Evolutionary conservation across 2,797 vertebrate genomes (phyloP), one percentile per base, ranked within the genome.

Genomic region (Aldrovandia affinis): DNA sequence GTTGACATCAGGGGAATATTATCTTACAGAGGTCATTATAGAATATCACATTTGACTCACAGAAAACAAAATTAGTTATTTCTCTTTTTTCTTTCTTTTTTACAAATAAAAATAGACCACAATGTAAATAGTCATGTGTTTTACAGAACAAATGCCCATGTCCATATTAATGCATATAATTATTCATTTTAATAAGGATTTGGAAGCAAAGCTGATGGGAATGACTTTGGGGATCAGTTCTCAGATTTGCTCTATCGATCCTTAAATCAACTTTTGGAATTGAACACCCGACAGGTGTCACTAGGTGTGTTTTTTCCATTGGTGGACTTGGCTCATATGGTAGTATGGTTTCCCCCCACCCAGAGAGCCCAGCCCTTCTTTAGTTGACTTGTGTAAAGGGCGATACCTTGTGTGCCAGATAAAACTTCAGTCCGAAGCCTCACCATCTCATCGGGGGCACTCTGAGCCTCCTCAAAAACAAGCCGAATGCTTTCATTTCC

Each of bases 401-500:
- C 9, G 50, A 36, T 42, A 50, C 30, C 42, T 1, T 10, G 25
- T 61, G 55, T 57, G 18, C 9, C 4, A 55, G 9, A 50, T 15
- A 50, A 1, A 54, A 28, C 44, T 54, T 30, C 10, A 18, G 0
- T 55, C 9, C 25, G 9, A n/a, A 4, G 42, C 75, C 47, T 55
- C 18, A 3, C 47, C 18, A 18, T 80, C 50, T 55, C 78, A 80
- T 55, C 25, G 78, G 15, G 20, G 55, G 50, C 25, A 47, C 8
- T 54, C 78, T 15, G 6, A 33, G 2, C 78, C 65, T 52, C 52
- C 78, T 54, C n/a, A 30, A 54, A 54, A 54, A 33, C 50, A 30
- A 81, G 79, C 30, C 50, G n/a, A 36, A 22, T 81, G 33, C 55
- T 80, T 81, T 55, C 57, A 54, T 77, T 83, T 52, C 55, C 61